These are phyloP conservation scores for Drosophila ogumai DNA, from an alignment of 1,140 invertebrate species.

Conservation along the genomic window DNA sequence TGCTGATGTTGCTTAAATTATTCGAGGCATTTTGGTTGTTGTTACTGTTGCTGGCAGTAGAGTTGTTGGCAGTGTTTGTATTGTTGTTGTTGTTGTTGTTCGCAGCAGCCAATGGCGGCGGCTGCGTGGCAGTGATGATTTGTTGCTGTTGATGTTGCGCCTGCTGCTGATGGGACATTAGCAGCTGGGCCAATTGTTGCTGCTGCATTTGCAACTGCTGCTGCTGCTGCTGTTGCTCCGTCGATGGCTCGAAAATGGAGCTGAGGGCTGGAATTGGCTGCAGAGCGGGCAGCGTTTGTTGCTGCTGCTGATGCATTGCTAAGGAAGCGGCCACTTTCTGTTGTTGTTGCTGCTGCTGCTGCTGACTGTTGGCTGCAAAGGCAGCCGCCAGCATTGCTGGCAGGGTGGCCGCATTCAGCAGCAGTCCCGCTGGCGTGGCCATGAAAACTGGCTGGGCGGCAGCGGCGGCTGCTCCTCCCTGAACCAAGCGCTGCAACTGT, in stretches of 20 bases:
- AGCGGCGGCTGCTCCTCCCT: conserved; percentile 49
- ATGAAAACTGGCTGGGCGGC: conserved; percentile 81
- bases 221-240: conserved; percentile 46
- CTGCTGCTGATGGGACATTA: conserved; percentile 61
- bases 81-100: conserved; percentile 30
- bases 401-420: conserved; percentile 77
- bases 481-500: conserved; percentile 56
- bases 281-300: conserved; percentile 67
- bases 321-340: conserved; percentile 60
- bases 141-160: conserved; percentile 64
- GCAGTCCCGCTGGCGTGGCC: conserved; percentile 75
- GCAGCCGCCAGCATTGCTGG: conserved; percentile 79
- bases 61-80: conserved; percentile 39
- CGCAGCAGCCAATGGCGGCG: conserved; percentile 48
- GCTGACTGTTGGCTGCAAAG: conserved; percentile 70
- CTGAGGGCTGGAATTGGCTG: conserved; percentile 79
- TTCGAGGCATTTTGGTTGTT: conserved; percentile 49
- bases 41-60: conserved; percentile 51
- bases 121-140: conserved; percentile 65
- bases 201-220: conserved; percentile 60
- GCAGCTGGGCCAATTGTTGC: conserved; percentile 64
- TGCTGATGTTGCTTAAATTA: conserved; percentile 55
- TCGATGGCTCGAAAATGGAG: conserved; percentile 73
- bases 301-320: conserved; percentile 57
- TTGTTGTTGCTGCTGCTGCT: conserved; percentile 59